Evolutionary conservation across 2,113 vertebrate species (phyloP).

Genomic region (Sceloporus tristichus): DNA sequence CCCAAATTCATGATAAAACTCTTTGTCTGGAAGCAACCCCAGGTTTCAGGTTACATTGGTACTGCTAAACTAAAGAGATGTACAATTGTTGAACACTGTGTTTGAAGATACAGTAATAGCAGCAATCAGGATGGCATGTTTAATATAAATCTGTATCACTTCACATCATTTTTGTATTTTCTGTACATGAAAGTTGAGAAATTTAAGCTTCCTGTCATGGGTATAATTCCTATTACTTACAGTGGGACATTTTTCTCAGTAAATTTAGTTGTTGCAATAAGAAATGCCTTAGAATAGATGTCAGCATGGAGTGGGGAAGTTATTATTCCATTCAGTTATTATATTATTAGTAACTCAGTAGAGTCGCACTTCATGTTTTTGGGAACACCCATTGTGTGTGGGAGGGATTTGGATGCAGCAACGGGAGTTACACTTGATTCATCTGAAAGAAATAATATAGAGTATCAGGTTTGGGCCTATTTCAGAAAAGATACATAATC

Average conservation of each 20-base stretch:
- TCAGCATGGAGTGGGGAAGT: conserved; percentile 39
- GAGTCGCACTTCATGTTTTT: conserved; percentile 56
- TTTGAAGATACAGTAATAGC: conserved; percentile 47
- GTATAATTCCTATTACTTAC: background rate
- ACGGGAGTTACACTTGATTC: conserved; percentile 25
- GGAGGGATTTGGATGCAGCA: background rate
- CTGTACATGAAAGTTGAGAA: conserved; percentile 55
- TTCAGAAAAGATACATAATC: conserved; percentile 25
- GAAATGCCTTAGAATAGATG: conserved; percentile 54
- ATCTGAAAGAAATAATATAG: conserved; percentile 1
- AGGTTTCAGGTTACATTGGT: background rate
- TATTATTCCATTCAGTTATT: background rate
- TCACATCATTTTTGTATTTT: conserved; percentile 67
- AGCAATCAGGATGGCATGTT: conserved; percentile 62
- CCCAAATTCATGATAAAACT: background rate
- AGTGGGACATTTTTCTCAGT: conserved; percentile 10
- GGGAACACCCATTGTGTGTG: conserved; percentile 58
- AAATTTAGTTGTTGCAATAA: conserved; percentile 17
- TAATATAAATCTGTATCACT: conserved; percentile 63
- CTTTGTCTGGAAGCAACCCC: background rate
- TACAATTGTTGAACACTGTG: background rate
- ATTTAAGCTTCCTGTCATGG: conserved; percentile 30
- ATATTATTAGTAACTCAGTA: conserved; percentile 67
- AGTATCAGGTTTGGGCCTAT: conserved; percentile 34
- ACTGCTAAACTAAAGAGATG: background rate